Base-by-base conservation (phyloP, 2,888 invertebrate species). In the Adelognathus sp. region DNA sequence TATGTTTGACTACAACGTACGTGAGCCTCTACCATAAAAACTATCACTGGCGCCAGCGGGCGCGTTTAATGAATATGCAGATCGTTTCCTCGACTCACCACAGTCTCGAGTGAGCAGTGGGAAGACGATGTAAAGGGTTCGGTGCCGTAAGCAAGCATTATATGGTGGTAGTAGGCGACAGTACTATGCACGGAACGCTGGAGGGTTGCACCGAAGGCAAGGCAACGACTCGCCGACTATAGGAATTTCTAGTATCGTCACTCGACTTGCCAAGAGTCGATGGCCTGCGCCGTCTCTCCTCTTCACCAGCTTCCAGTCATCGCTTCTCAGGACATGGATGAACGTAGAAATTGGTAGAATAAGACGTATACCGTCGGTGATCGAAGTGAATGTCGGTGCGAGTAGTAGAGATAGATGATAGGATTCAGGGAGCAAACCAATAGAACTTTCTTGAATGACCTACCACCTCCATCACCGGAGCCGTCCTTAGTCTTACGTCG, bases 31-130 rank as follows among this genome's bases (percentile, higher is more conserved):
- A 18, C 27, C 67, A 6, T 52, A 54, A 21, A 58, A 78, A 33
- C 60, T 71, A 60, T 46, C 67, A 41, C 56, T 24, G 56, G 61
- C 69, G 36, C 63, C 79, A 80, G 77, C 83, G 82, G 81, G 79
- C 82, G 82, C 84, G 83, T 89, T 89, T 88, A 88, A 89, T 89
- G 89, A 89, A 90, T 89, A 90, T 90, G 90, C 89, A 90, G 88
- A 90, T 89, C 85, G 83, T 76, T 82, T 72, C 77, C 79, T 78
- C 80, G 82, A 82, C 86, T 87, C 83, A 81, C 84, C 83, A 83
- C 84, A 85, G 84, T 83, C 81, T 81, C 83, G 56, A 67, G 72
- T 61, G 69, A 70, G 66, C 71, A 74, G 73, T 58, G 66, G 60
- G 79, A 71, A 74, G 60, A 69, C 54, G 76, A 61, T 54, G 73